Evolutionary conservation across 2,888 invertebrate genomes (phyloP), one percentile per base, ranked within the genome.

Genomic region (Anoplius nigerrimus): DNA sequence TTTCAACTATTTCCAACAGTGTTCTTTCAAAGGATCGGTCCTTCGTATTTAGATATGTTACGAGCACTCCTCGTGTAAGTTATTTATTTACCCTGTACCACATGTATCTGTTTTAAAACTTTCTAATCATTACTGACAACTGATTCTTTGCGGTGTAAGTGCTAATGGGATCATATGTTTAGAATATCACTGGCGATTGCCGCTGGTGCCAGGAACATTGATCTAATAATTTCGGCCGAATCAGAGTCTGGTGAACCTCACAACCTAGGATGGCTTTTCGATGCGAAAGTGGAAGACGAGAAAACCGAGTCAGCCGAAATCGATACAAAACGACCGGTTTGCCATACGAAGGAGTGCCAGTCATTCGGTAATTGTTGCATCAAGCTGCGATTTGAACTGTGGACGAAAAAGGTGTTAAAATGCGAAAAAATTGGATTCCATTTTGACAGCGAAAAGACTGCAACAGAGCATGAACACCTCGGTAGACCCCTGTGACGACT

Each of bases 401-500:
- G 42, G 6, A 42, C 13, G 42, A 42, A 42, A 42, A 42, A 42
- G 13, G 13, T 42, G n/a, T 13, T 42, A 42, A 6, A 42, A 8
- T 42, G 42, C 6, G 8, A 42, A 8, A 8, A 8, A 13, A 8
- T 6, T 42, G 6, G 13, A 13, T 13, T 42, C 42, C 13, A 6
- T 6, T 13, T 8, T 42, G n/a, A 5, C 18, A 51, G 71, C 69
- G 2, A n/a, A 24, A n/a, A 34, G 58, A 16, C 21, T 62, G 43
- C 20, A 42, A 20, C 18, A 21, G 24, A 57, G 71, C 13, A 78
- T 82, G 68, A 67, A 84, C 53, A 64, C 73, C 55, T 71, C 69
- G 6, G 66, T 68, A 2, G 65, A 84, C 69, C 84, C 83, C 5
- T 84, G 83, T 27, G 69, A 80, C 0, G 59, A 83, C 58, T 83